These are phyloP conservation scores for Condylostylus longicornis DNA, from an alignment of 1,140 invertebrate genomes.

Conservation along the genomic window DNA sequence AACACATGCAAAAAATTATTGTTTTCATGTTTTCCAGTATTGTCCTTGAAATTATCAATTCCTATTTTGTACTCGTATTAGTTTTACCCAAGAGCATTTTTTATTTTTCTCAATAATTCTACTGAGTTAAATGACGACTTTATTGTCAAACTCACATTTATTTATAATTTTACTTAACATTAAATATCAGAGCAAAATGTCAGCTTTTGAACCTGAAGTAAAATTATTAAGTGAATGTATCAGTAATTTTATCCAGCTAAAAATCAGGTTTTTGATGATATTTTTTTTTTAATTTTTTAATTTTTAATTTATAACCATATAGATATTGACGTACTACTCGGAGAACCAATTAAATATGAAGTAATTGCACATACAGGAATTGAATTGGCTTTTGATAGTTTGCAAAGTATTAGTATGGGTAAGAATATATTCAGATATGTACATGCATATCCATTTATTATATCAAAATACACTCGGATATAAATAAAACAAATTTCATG, in stretches of 20 bases:
- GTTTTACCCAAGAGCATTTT: not conserved
- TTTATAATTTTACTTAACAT: too few relatives aligned
- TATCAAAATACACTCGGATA: not conserved
- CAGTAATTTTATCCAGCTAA: too few relatives aligned
- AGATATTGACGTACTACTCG: conserved; percentile 47
- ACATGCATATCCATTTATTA: not conserved
- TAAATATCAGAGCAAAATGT: too few relatives aligned
- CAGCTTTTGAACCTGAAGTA: too few relatives aligned
- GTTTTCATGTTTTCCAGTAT: not conserved
- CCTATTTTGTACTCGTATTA: conserved; percentile 1
- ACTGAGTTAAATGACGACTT: not conserved
- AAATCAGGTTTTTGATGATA: not conserved
- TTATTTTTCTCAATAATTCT: conserved; percentile 1
- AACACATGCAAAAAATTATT: conserved; percentile 18
- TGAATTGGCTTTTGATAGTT: conserved; percentile 39
- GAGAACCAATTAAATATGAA: conserved; percentile 43
- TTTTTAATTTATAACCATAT: conserved; percentile 3
- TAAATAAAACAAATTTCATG: not conserved
- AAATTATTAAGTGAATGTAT: too few relatives aligned
- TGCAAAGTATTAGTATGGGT: conserved; percentile 41
- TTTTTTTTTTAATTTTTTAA: not conserved
- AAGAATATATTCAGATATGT: conserved; percentile 12
- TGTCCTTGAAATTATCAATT: not conserved
- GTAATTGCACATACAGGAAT: conserved; percentile 43
- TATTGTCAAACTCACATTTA: too few relatives aligned